phyloP scores from a whole-genome alignment of 1,140 invertebrate species.

The Bombus pascuorum region DNA sequence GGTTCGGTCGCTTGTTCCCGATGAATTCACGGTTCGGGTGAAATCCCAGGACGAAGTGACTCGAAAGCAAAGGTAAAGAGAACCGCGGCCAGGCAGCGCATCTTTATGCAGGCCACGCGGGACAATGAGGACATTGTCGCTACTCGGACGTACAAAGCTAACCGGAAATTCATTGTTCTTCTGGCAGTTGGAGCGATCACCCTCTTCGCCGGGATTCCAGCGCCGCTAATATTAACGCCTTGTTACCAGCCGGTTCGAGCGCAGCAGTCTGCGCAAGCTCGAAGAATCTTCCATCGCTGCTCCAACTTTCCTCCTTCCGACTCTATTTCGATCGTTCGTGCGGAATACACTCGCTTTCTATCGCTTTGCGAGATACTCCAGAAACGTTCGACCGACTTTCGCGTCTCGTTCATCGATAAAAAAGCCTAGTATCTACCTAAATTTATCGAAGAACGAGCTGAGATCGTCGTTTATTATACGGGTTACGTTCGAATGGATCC shows the following conservation, averaged over 20 bases:
- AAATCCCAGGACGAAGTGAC: not conserved
- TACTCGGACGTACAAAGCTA: slow-evolving; percentile 46
- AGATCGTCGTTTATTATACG: not conserved
- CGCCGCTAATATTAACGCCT: slow-evolving; percentile 66
- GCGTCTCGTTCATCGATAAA: no score
- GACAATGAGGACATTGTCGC: slow-evolving; percentile 67
- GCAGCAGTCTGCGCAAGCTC: slow-evolving; percentile 24
- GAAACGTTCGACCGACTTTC: not conserved
- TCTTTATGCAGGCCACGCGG: slow-evolving; percentile 58
- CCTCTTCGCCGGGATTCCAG: slow-evolving; percentile 47
- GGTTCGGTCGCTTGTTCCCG: not conserved
- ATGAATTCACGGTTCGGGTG: not conserved
- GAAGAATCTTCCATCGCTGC: not conserved
- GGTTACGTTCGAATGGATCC: slow-evolving; percentile 4
- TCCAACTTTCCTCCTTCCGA: not conserved
- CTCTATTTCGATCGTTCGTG: slow-evolving; percentile 40
- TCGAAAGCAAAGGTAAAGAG: not conserved
- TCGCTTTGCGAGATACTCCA: not conserved
- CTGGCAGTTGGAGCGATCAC: slow-evolving; percentile 49
- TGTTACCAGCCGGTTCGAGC: slow-evolving; percentile 56
- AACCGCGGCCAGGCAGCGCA: slow-evolving; percentile 23
- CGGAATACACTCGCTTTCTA: not conserved
- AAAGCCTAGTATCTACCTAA: no score
- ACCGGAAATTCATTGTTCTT: slow-evolving; percentile 68
- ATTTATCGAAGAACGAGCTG: not conserved